A percentile compares a stretch with the other conserved stretches of the same genome.
These are phyloP conservation scores for Anniella stebbinsi DNA, from an alignment of 2,797 vertebrate genomes.

Conservation along the genomic window DNA sequence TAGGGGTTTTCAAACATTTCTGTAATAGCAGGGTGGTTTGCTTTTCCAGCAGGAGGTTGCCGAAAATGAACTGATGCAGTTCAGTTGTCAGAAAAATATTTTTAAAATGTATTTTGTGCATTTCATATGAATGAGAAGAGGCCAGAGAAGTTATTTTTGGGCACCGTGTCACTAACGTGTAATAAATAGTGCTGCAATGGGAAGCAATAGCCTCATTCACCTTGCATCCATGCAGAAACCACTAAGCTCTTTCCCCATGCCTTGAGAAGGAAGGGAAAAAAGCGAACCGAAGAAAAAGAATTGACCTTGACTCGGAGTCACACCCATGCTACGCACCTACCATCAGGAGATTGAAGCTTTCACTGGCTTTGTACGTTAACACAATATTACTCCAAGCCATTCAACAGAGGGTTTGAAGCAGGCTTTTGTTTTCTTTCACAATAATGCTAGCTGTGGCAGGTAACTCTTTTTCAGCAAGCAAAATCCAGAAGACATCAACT, in stretches of 20 bases:
- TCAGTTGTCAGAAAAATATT: constrained; percentile 70
- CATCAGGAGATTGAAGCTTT: constrained; percentile 28
- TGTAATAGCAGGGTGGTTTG: constrained; percentile 59
- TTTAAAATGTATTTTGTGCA: constrained; percentile 57
- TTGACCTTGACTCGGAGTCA: constrained; percentile 63
- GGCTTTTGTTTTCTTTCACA: neutral
- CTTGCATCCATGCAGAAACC: constrained; percentile 79
- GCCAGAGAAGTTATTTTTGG: constrained; percentile 49
- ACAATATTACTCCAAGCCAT: neutral
- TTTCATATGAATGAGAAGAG: constrained; percentile 63
- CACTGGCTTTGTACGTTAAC: neutral
- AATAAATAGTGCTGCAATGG: constrained; percentile 76
- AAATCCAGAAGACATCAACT: neutral
- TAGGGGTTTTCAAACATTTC: constrained; percentile 57
- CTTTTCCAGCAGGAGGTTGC: constrained; percentile 68
- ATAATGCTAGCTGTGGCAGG: neutral
- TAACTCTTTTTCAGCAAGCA: constrained; percentile 25
- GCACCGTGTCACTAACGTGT: constrained; percentile 74
- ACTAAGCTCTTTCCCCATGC: constrained; percentile 66
- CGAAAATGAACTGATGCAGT: constrained; percentile 68
- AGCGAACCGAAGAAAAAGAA: constrained; percentile 55
- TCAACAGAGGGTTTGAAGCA: neutral
- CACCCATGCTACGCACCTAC: constrained; percentile 1
- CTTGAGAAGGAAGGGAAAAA: constrained; percentile 49
- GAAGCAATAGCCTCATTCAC: constrained; percentile 76